Percentiles rank a stretch among this genome's conserved stretches.
phyloP scores from a whole-genome alignment of 2,113 vertebrate species.

The Phrynocephalus versicolor region DNA sequence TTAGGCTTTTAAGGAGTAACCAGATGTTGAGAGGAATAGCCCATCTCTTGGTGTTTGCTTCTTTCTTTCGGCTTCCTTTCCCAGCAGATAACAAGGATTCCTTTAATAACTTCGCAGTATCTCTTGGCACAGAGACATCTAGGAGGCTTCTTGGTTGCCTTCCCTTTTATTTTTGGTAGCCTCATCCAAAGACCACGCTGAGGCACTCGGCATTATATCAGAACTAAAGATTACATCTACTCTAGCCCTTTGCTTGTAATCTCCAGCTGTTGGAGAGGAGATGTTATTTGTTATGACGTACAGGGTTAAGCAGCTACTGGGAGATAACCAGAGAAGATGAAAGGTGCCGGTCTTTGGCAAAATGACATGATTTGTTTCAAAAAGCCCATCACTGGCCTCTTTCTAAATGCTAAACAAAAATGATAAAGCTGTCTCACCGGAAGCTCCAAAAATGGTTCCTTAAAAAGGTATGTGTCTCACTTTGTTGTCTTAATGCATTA shows the following conservation, averaged over 20 bases:
- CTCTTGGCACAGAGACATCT: not conserved
- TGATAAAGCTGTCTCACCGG: constrained; percentile 66
- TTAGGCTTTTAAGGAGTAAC: not conserved
- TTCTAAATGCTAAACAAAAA: constrained; percentile 38
- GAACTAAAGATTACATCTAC: constrained; percentile 58
- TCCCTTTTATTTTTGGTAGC: not conserved
- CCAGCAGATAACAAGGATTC: not conserved
- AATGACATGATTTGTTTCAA: constrained; percentile 42
- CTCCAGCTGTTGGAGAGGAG: constrained; percentile 28
- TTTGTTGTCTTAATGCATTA: not conserved
- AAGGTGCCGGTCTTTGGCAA: constrained; percentile 55
- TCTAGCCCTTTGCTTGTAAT: constrained; percentile 54
- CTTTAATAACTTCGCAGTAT: not conserved
- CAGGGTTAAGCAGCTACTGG: constrained; percentile 57
- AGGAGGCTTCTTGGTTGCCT: not conserved
- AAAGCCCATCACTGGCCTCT: not conserved
- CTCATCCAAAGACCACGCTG: not conserved
- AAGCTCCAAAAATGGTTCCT: constrained; percentile 69
- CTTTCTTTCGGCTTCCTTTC: not conserved
- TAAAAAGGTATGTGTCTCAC: constrained; percentile 68
- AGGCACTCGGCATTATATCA: constrained; percentile 10
- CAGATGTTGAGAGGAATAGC: not conserved
- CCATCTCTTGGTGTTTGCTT: not conserved
- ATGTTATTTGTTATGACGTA: constrained; percentile 46
- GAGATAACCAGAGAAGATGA: constrained; percentile 55